A percentile compares a stretch with the other conserved stretches of the same genome.
Evolutionary conservation across 2,888 invertebrate genomes (phyloP).

Genomic region (Oscheius sp.): DNA sequence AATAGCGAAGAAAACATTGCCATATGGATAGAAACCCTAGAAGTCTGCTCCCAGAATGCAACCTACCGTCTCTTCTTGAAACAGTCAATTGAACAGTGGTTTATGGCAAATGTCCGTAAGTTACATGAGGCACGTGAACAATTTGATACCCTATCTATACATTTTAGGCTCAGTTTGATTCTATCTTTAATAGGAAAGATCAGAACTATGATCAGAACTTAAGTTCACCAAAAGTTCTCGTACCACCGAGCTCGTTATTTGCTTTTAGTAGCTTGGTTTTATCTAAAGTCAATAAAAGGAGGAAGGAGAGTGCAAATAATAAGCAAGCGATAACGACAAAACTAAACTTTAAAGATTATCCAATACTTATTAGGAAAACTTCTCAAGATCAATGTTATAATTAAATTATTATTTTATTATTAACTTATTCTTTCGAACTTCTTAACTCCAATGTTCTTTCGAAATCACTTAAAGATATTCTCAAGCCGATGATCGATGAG

Average conservation of each 20-base stretch:
- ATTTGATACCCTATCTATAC: neutral
- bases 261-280: slow-evolving; percentile 7
- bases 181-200: slow-evolving; percentile 1
- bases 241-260: neutral
- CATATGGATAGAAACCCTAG: slow-evolving; percentile 1
- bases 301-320: neutral
- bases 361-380: too few species aligned
- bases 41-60: neutral
- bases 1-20: slow-evolving; percentile 3
- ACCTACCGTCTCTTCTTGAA: slow-evolving; percentile 3
- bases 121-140: neutral
- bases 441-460: neutral
- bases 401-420: too few species aligned
- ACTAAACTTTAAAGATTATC: neutral
- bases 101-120: neutral
- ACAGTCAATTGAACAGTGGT: slow-evolving; percentile 3
- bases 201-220: neutral
- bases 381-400: too few species aligned
- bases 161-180: slow-evolving; percentile 8
- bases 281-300: slow-evolving; percentile 6
- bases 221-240: neutral
- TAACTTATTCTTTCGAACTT: too few species aligned
- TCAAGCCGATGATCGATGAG: slow-evolving; percentile 9
- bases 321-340: slow-evolving; percentile 7
- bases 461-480: slow-evolving; percentile 1